Evolutionary conservation across 2,888 invertebrate genomes (phyloP).

Genomic region (Emmelina monodactyla): DNA sequence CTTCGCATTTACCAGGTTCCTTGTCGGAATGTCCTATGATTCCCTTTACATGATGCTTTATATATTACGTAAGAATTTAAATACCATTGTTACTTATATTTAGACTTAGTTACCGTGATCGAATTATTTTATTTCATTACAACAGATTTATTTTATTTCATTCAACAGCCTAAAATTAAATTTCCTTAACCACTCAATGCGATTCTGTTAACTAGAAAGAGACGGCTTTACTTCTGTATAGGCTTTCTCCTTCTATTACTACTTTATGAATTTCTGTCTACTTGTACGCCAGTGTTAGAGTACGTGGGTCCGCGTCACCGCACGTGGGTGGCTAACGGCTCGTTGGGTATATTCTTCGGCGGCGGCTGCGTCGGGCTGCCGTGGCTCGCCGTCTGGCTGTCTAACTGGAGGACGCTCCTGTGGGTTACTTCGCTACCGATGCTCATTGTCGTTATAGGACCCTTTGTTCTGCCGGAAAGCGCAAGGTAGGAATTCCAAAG

Average conservation of each 20-base stretch:
- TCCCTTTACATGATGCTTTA: constrained; percentile 87
- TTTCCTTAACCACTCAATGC: too few relatives aligned
- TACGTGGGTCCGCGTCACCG: constrained; percentile 41
- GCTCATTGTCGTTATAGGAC: constrained; percentile 25
- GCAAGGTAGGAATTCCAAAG: constrained; percentile 24
- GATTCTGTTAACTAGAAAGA: too few relatives aligned
- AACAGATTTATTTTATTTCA: too few relatives aligned
- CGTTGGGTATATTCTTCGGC: constrained; percentile 34
- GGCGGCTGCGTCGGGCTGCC: constrained; percentile 31
- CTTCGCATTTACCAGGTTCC: constrained; percentile 77
- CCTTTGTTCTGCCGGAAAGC: constrained; percentile 38
- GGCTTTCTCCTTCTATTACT: too few relatives aligned
- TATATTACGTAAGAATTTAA: constrained; percentile 82
- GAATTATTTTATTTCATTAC: too few relatives aligned
- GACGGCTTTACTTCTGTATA: too few relatives aligned
- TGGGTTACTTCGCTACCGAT: constrained; percentile 32
- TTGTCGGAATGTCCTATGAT: constrained; percentile 83
- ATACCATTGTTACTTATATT: too few relatives aligned
- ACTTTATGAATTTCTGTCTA: too few relatives aligned
- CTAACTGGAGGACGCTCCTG: constrained; percentile 32
- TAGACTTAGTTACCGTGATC: too few relatives aligned
- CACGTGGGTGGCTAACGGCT: constrained; percentile 37
- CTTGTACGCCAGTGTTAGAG: constrained; percentile 29
- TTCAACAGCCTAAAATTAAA: too few relatives aligned
- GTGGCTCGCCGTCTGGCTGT: constrained; percentile 34